Evolutionary conservation across 2,888 invertebrate genomes (phyloP).

Genomic region (Podabrus alpinus): DNA sequence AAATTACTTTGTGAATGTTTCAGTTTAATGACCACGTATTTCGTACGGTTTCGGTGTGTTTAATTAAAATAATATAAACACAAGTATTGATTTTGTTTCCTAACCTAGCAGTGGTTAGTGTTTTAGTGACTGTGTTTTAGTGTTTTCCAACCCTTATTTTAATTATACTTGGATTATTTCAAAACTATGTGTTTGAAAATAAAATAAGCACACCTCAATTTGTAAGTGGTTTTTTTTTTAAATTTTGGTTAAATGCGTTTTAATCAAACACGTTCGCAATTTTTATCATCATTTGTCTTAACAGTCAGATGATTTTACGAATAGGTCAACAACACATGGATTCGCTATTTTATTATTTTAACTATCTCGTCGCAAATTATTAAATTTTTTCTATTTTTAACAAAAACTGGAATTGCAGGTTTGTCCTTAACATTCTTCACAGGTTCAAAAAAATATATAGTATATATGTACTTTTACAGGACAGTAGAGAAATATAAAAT

Average conservation of each 20-base stretch:
- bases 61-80: slow-evolving; percentile 17
- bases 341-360: background rate
- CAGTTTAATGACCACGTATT: slow-evolving; percentile 1
- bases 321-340: background rate
- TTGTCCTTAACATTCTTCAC: background rate
- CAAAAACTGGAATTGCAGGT: background rate
- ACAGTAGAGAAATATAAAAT: background rate
- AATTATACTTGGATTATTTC: background rate
- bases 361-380: background rate
- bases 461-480: background rate
- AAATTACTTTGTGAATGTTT: background rate
- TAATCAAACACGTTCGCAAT: background rate
- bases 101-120: slow-evolving; percentile 31
- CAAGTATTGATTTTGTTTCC: slow-evolving; percentile 37
- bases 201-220: background rate
- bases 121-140: background rate
- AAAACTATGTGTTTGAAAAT: background rate
- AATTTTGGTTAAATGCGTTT: background rate
- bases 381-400: background rate
- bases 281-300: background rate
- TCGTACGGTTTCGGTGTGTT: background rate
- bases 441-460: background rate
- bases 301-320: background rate
- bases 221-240: background rate
- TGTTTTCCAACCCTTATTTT: background rate